Conservation (phyloP, 2,888 invertebrate species). For the Liodrosophila aerea region DNA sequence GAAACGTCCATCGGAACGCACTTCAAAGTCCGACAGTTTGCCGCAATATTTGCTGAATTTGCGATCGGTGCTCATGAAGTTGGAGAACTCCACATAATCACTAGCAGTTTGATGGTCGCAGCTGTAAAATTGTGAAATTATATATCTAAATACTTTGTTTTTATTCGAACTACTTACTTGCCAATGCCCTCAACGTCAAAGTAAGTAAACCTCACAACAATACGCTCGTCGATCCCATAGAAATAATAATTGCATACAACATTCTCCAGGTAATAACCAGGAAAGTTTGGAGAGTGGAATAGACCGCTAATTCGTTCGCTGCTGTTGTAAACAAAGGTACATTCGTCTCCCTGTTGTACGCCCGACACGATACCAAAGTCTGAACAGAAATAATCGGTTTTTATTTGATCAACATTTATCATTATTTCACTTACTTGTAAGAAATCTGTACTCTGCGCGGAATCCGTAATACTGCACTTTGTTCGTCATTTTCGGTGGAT, state of each 20-base stretch:
- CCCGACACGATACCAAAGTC: conserved; percentile 95
- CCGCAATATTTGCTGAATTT: conserved; percentile 96
- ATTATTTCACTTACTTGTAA: conserved; percentile 88
- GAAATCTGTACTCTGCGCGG: conserved; percentile 93
- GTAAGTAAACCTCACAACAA: conserved; percentile 92
- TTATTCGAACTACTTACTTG: conserved; percentile 87
- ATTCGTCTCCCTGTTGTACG: conserved; percentile 89
- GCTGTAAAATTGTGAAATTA: conserved; percentile 83
- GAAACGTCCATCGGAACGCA: conserved; percentile 94
- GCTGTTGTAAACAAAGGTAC: conserved; percentile 95
- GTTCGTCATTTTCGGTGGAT: conserved; percentile 84
- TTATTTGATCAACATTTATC: neutral
- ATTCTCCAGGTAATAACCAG: conserved; percentile 94
- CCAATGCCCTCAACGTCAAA: conserved; percentile 97
- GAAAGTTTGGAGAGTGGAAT: conserved; percentile 93
- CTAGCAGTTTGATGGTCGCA: conserved; percentile 95
- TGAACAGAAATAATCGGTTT: conserved; percentile 73
- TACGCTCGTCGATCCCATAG: conserved; percentile 90
- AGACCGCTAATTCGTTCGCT: conserved; percentile 90
- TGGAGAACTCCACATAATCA: conserved; percentile 98
- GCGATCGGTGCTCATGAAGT: conserved; percentile 94
- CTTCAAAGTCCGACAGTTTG: conserved; percentile 86
- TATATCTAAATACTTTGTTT: neutral
- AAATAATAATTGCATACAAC: conserved; percentile 96
- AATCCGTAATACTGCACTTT: conserved; percentile 90